A percentile compares a stretch with the other conserved stretches of the same genome.
Conservation (phyloP, 2,888 invertebrate species). For the Paralinhomoeus sp. region DNA sequence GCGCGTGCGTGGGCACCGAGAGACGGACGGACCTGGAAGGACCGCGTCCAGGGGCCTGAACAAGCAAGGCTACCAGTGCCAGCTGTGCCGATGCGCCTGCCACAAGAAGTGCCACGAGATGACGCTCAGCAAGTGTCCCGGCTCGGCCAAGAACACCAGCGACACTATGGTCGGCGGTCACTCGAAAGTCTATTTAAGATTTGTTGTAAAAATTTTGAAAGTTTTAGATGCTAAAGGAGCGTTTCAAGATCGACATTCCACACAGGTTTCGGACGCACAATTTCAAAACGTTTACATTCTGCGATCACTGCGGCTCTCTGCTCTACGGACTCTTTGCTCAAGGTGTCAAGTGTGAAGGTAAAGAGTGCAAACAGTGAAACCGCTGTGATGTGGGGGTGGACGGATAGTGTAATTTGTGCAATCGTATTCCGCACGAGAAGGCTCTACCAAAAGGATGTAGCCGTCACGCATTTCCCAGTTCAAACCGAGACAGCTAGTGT, state of each 20-base stretch:
- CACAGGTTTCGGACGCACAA: constrained; percentile 77
- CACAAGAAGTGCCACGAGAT: constrained; percentile 91
- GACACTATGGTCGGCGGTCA: constrained; percentile 27
- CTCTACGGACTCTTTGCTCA: constrained; percentile 83
- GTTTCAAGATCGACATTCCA: constrained; percentile 89
- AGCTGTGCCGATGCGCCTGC: constrained; percentile 79
- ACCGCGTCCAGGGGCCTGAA: constrained; percentile 26
- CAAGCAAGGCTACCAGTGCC: constrained; percentile 34
- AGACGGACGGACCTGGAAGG: constrained; percentile 11
- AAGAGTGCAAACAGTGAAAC: no score
- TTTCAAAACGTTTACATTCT: constrained; percentile 95
- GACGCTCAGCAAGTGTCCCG: constrained; percentile 74
- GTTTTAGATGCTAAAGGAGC: constrained; percentile 63
- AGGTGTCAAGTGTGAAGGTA: constrained; percentile 87
- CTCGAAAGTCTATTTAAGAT: neutral
- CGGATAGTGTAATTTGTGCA: no score
- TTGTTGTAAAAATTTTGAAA: constrained; percentile 2
- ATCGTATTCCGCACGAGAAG: no score
- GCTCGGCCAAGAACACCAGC: constrained; percentile 61
- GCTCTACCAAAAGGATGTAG: no score
- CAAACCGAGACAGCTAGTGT: no score
- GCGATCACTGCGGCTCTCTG: constrained; percentile 86
- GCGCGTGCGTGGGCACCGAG: constrained; percentile 7
- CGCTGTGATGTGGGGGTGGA: constrained; percentile 25
- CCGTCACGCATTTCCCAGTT: no score